phyloP scores from a whole-genome alignment of 2,797 vertebrate genomes.

The Chiroxiphia lanceolata region DNA sequence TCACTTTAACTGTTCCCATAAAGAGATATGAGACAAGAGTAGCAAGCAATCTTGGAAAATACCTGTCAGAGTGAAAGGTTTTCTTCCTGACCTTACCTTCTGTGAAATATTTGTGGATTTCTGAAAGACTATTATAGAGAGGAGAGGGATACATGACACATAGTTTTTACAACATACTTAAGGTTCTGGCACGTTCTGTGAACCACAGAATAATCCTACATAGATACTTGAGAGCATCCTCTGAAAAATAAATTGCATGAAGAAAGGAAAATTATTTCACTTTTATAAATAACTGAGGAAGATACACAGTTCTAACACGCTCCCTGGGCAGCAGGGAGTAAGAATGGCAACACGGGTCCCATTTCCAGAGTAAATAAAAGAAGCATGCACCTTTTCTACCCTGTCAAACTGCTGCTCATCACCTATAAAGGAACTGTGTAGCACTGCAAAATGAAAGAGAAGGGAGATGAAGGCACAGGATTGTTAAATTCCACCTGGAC shows the following conservation, averaged over 20 bases:
- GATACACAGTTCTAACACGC: neutral
- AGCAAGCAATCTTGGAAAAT: constrained; percentile 32
- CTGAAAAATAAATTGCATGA: neutral
- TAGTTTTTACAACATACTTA: neutral
- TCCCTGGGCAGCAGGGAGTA: neutral
- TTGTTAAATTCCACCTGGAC: neutral
- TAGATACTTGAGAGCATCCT: neutral
- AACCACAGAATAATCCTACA: neutral
- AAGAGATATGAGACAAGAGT: constrained; percentile 12
- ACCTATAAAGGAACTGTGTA: neutral
- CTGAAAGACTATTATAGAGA: neutral
- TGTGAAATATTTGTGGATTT: neutral
- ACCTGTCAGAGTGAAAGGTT: neutral
- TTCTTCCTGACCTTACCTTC: constrained; percentile 17
- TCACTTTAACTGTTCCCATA: constrained; percentile 34
- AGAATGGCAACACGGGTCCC: neutral
- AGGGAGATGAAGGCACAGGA: neutral
- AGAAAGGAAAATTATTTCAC: neutral
- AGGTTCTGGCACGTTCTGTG: neutral
- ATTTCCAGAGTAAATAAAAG: neutral
- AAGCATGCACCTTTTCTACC: neutral
- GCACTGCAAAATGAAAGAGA: neutral
- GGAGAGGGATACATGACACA: neutral
- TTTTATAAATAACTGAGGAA: neutral
- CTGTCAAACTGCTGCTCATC: neutral